phyloP scores from a whole-genome alignment of 1,140 invertebrate genomes.

The Oncopeltus fasciatus region DNA sequence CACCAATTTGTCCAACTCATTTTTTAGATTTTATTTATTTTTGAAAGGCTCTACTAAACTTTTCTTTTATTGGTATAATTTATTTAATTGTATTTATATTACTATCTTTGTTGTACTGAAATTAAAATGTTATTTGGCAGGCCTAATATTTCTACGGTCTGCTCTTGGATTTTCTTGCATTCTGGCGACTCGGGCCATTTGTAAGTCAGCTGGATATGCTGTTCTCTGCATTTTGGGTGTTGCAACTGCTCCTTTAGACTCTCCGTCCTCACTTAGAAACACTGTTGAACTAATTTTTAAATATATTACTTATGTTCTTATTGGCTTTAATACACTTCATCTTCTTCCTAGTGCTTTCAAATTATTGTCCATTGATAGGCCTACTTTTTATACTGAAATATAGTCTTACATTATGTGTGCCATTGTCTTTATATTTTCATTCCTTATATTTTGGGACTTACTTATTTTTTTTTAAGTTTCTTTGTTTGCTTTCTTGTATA shows the following conservation, averaged over 20 bases:
- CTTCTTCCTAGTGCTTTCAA: constrained; percentile 64
- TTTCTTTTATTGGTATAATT: no score
- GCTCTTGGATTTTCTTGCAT: constrained; percentile 57
- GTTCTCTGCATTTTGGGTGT: constrained; percentile 51
- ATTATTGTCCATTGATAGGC: constrained; percentile 56
- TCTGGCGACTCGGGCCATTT: constrained; percentile 46
- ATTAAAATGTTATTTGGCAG: constrained; percentile 23
- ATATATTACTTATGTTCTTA: constrained; percentile 58
- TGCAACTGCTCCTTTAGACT: constrained; percentile 30
- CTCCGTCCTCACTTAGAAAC: constrained; percentile 37
- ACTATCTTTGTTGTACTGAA: no score
- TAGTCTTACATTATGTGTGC: no score
- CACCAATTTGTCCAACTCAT: no score
- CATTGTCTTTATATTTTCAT: no score
- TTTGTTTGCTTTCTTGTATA: no score
- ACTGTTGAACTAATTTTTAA: constrained; percentile 67
- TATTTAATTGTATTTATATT: no score
- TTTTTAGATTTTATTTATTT: no score
- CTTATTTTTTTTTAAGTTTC: no score
- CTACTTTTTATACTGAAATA: constrained; percentile 73
- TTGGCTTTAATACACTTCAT: constrained; percentile 61
- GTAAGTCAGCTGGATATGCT: constrained; percentile 52
- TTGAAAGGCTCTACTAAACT: no score
- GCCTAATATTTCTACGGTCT: constrained; percentile 48
- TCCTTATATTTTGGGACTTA: no score